Conservation (phyloP, 2,888 invertebrate species). For the Octonoba sinensis region DNA sequence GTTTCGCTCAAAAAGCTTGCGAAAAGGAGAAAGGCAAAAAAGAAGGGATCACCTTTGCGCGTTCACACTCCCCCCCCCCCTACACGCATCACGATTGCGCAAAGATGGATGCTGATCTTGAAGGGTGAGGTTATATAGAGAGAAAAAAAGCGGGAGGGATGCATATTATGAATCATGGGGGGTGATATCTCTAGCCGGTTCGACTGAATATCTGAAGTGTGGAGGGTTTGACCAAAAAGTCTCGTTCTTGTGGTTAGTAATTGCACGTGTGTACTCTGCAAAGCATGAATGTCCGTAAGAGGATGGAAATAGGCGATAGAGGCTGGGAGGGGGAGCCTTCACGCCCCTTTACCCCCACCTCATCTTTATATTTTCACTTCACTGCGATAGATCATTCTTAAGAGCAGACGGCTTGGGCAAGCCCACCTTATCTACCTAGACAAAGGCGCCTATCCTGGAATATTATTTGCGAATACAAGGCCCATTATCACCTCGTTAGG, state of each 20-base stretch:
- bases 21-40: conserved; percentile 13
- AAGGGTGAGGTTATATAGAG: conserved; percentile 27
- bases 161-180: conserved; percentile 4
- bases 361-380: conserved; percentile 26
- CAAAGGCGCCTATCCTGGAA: conserved; percentile 56
- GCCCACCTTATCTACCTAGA: conserved; percentile 62
- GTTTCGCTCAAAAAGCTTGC: not conserved
- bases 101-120: conserved; percentile 51
- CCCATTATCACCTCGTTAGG: conserved; percentile 65
- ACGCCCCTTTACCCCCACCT: conserved; percentile 37
- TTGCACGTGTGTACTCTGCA: conserved; percentile 46
- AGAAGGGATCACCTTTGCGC: conserved; percentile 4
- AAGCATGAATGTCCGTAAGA: conserved; percentile 29
- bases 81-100: conserved; percentile 39
- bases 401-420: conserved; percentile 46
- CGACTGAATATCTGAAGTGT: conserved; percentile 37
- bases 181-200: conserved; percentile 47
- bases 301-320: conserved; percentile 21
- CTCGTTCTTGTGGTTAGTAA: conserved; percentile 55
- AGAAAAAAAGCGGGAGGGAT: not conserved
- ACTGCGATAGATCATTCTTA: conserved; percentile 58
- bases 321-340: conserved; percentile 24
- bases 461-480: conserved; percentile 54
- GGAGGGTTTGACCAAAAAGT: conserved; percentile 48
- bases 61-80: conserved; percentile 1